These are phyloP conservation scores for Oreochromis spilurus DNA, from an alignment of 2,113 vertebrate genomes.

Conservation along the genomic window DNA sequence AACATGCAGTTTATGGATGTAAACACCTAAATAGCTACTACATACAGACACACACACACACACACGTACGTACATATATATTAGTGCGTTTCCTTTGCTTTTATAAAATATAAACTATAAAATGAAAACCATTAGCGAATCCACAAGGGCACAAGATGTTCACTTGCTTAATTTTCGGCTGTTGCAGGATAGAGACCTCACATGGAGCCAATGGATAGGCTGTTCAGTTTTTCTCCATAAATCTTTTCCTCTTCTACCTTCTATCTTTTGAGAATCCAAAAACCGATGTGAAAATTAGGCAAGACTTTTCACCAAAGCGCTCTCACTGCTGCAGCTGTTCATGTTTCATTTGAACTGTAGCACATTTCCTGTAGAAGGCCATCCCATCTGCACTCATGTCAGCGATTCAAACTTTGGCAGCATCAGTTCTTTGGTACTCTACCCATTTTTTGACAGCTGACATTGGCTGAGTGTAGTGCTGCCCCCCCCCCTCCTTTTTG, in stretches of 20 bases:
- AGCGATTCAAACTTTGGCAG: not conserved
- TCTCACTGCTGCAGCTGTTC: not conserved
- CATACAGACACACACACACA: not conserved
- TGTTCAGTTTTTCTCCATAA: not conserved
- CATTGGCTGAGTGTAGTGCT: not conserved
- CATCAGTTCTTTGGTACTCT: not conserved
- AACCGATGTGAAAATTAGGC: not conserved
- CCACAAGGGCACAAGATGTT: not conserved
- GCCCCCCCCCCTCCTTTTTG: not conserved
- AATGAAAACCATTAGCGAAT: not conserved
- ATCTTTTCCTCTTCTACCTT: not conserved
- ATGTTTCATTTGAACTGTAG: not conserved
- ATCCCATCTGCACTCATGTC: not conserved
- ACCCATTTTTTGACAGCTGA: not conserved
- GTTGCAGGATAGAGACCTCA: not conserved
- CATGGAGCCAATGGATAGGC: not conserved
- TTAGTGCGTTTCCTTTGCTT: not conserved
- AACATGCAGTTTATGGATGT: not conserved
- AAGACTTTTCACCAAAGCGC: not conserved
- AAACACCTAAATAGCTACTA: not conserved
- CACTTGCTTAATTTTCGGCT: not conserved
- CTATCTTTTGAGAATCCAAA: not conserved
- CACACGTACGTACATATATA: fast-evolving
- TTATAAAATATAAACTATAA: not conserved
- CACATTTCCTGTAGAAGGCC: not conserved